Evolutionary conservation across 2,797 vertebrate species (phyloP).

Genomic region (Takifugu rubripes): DNA sequence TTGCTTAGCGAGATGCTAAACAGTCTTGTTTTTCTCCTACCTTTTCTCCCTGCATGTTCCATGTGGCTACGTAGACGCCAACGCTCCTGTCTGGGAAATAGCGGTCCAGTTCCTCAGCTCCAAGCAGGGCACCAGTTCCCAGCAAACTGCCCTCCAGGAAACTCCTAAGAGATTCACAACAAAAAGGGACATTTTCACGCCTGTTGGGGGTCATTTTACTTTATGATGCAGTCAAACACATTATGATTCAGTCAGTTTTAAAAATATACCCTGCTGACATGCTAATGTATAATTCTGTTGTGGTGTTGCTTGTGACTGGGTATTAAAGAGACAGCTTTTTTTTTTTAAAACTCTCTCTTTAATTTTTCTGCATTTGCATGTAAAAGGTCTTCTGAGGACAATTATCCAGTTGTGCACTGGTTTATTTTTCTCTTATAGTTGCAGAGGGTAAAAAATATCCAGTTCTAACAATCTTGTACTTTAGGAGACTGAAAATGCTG

Average conservation of each 20-base stretch:
- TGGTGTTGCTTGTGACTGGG: too few relatives aligned
- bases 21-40: constrained; percentile 49
- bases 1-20: background rate
- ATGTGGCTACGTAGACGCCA: constrained; percentile 87
- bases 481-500: too few relatives aligned
- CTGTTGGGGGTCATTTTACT: background rate
- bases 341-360: too few relatives aligned
- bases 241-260: too few relatives aligned
- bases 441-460: background rate
- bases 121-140: constrained; percentile 88
- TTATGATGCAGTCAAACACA: too few relatives aligned
- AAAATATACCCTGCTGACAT: too few relatives aligned
- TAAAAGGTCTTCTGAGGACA: too few relatives aligned
- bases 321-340: too few relatives aligned
- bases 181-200: background rate
- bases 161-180: constrained; percentile 74
- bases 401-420: too few relatives aligned
- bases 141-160: constrained; percentile 94
- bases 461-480: background rate
- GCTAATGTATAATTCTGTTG: too few relatives aligned
- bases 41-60: constrained; percentile 99
- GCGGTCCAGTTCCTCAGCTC: constrained; percentile 90
- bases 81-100: constrained; percentile 88
- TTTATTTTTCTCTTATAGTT: background rate
- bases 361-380: too few relatives aligned